Conservation (phyloP, 2,888 invertebrate genomes). For the Synergus itoensis region DNA sequence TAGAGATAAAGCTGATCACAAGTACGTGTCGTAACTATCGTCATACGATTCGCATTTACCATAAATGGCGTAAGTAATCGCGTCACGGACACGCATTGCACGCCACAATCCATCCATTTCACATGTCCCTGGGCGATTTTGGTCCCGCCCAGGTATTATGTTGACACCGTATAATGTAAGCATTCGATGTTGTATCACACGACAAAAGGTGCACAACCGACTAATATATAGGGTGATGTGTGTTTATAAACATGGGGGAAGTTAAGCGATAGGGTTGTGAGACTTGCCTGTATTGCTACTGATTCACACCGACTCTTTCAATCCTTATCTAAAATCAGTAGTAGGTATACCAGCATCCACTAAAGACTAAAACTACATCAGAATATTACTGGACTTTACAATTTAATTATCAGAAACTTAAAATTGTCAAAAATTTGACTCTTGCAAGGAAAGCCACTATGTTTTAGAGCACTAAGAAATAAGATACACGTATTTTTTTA, state of each 20-base stretch:
- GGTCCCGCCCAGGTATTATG: constrained; percentile 55
- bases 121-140: constrained; percentile 39
- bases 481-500: no score
- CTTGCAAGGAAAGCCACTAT: no score
- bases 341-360: background rate
- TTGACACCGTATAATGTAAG: constrained; percentile 53
- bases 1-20: constrained; percentile 15
- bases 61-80: constrained; percentile 66
- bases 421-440: no score
- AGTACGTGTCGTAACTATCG: background rate
- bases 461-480: no score
- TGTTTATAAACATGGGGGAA: constrained; percentile 68
- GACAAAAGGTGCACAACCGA: constrained; percentile 66
- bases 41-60: constrained; percentile 56
- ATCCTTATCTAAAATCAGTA: background rate
- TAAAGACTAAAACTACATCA: background rate
- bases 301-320: constrained; percentile 6
- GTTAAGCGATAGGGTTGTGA: constrained; percentile 40
- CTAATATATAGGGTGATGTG: constrained; percentile 67
- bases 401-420: no score
- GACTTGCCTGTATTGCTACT: constrained; percentile 2
- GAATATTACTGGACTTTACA: background rate
- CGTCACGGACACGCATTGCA: constrained; percentile 61
- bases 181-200: constrained; percentile 47
- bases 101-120: constrained; percentile 50